A percentile compares a stretch with the other conserved stretches of the same genome.
phyloP scores from a whole-genome alignment of 2,797 vertebrate genomes.

The Alca torda region DNA sequence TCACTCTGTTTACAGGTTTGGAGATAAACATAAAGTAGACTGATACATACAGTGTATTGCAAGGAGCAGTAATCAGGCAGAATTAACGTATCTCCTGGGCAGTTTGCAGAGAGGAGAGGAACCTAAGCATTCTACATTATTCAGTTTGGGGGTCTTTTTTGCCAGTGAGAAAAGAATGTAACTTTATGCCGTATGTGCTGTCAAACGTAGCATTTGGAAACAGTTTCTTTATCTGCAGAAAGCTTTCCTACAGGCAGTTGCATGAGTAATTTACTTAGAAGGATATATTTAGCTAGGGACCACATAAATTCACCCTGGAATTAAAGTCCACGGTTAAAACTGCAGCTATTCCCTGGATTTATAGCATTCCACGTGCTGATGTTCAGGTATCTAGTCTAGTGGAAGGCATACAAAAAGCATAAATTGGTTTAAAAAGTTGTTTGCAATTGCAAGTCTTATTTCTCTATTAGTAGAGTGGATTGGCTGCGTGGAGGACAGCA shows the following conservation, averaged over 20 bases:
- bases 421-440: constrained; percentile 53
- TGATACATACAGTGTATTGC: background rate
- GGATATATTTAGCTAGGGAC: constrained; percentile 70
- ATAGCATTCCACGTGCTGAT: constrained; percentile 36
- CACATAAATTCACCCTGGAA: constrained; percentile 65
- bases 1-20: constrained; percentile 31
- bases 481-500: background rate
- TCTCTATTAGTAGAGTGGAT: background rate
- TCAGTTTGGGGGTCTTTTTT: constrained; percentile 20
- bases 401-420: background rate
- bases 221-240: constrained; percentile 51
- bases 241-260: constrained; percentile 63
- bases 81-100: background rate
- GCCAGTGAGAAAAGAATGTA: constrained; percentile 37
- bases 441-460: constrained; percentile 25
- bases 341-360: constrained; percentile 45
- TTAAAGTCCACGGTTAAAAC: constrained; percentile 67
- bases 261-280: constrained; percentile 73
- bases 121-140: background rate
- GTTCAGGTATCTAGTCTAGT: background rate
- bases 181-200: constrained; percentile 55
- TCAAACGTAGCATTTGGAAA: constrained; percentile 43
- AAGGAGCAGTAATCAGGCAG: background rate
- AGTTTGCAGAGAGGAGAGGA: background rate
- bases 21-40: background rate